Conservation (phyloP, 2,888 invertebrate species). For the Pelosia muscerda region DNA sequence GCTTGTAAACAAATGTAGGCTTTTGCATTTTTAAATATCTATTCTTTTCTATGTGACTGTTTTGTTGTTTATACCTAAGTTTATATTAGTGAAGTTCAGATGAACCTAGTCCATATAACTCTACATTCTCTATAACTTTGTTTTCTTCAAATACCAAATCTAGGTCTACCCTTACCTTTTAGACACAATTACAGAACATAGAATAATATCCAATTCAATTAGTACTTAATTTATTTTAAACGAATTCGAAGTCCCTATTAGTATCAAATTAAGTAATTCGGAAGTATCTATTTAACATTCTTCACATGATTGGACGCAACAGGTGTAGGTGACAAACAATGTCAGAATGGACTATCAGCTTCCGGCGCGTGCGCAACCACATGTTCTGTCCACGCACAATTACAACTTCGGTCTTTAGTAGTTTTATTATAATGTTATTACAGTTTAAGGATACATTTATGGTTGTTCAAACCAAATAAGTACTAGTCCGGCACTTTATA, state of each 20-base stretch:
- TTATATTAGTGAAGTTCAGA: neutral
- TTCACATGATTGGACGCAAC: slow-evolving; percentile 61
- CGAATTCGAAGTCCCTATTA: neutral
- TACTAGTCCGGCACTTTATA: slow-evolving; percentile 27
- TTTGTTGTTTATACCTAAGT: neutral
- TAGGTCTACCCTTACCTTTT: neutral
- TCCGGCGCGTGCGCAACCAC: slow-evolving; percentile 80
- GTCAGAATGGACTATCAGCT: slow-evolving; percentile 62
- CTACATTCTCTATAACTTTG: neutral
- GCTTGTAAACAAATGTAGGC: slow-evolving; percentile 7
- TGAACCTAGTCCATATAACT: neutral
- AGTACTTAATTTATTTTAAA: neutral
- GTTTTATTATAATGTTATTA: slow-evolving; percentile 64
- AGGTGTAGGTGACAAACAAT: slow-evolving; percentile 67
- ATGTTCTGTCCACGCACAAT: slow-evolving; percentile 61
- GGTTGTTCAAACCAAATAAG: slow-evolving; percentile 41
- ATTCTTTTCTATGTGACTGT: no score
- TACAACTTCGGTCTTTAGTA: slow-evolving; percentile 60
- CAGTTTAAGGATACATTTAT: slow-evolving; percentile 62
- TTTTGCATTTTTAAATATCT: neutral
- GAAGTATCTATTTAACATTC: slow-evolving; percentile 64
- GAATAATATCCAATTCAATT: neutral
- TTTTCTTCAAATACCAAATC: neutral
- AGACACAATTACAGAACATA: no score
- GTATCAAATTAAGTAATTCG: slow-evolving; percentile 43